Percentiles rank a stretch among this genome's conserved stretches.
Evolutionary conservation across 2,797 vertebrate genomes (phyloP).

Genomic region (Sylvia borin): DNA sequence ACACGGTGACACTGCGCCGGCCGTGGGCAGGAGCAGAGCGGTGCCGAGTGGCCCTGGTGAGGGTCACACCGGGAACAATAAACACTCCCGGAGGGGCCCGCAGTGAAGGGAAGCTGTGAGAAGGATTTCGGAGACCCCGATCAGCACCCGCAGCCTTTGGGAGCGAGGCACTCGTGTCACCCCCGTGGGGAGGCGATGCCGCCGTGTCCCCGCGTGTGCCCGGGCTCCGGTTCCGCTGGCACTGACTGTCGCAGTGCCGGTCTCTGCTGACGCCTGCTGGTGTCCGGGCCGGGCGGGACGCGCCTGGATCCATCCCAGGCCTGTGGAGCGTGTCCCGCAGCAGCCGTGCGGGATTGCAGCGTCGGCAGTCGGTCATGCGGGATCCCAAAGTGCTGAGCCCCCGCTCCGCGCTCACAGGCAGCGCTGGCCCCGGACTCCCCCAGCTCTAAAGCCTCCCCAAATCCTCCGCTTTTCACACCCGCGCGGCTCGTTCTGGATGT

Average conservation of each 20-base stretch:
- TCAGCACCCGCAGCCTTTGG: not conserved
- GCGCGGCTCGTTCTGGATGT: not conserved
- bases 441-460: not conserved
- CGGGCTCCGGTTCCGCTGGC: not conserved
- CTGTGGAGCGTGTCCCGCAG: not conserved
- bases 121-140: not conserved
- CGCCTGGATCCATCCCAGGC: not conserved
- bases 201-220: not conserved
- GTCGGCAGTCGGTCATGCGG: slow-evolving; percentile 23
- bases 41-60: accelerated
- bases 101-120: accelerated
- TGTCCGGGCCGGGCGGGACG: not conserved
- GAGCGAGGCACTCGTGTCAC: accelerated
- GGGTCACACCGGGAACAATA: accelerated
- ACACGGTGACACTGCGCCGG: accelerated
- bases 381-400: not conserved
- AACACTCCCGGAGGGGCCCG: not conserved
- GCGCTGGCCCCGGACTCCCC: not conserved
- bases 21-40: accelerated
- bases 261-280: slow-evolving; percentile 59
- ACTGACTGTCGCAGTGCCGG: accelerated
- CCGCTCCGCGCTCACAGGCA: not conserved
- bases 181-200: not conserved
- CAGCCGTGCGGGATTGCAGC: slow-evolving; percentile 23
- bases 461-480: not conserved